Conservation (phyloP, 1,140 invertebrate species). For the Lordiphosa clarofinis region DNA sequence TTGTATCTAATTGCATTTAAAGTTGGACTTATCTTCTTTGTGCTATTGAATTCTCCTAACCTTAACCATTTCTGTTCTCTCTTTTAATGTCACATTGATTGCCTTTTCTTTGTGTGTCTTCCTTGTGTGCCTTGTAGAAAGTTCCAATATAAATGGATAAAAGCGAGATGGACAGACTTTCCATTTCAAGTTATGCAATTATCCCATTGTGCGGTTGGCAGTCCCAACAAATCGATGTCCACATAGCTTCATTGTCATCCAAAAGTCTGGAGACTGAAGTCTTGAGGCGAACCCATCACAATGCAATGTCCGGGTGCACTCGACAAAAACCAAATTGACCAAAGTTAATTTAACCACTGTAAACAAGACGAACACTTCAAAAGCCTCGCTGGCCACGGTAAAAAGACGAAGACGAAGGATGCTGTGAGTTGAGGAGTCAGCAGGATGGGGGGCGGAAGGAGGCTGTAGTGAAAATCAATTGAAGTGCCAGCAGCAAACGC, state of each 20-base stretch:
- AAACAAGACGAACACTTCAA: constrained; percentile 50
- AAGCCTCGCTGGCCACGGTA: constrained; percentile 26
- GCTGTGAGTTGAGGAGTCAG: background rate
- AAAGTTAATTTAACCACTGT: constrained; percentile 76
- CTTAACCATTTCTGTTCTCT: no score
- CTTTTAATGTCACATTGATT: no score
- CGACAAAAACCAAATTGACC: constrained; percentile 71
- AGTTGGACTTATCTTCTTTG: no score
- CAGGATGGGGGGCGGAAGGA: background rate
- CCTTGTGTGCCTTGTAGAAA: background rate
- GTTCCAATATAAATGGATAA: no score
- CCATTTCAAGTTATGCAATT: constrained; percentile 14
- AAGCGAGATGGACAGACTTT: background rate
- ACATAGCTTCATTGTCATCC: constrained; percentile 1
- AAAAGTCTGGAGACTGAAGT: background rate
- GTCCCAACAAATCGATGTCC: constrained; percentile 2
- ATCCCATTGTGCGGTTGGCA: constrained; percentile 9
- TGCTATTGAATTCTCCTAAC: no score
- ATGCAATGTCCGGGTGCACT: constrained; percentile 34
- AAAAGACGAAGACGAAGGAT: constrained; percentile 9
- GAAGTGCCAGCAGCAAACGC: constrained; percentile 70
- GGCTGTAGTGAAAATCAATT: constrained; percentile 64
- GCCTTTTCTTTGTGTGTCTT: background rate
- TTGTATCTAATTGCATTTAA: no score
- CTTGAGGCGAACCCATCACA: constrained; percentile 16